phyloP scores from a whole-genome alignment of 2,113 vertebrate genomes.

The Platycercus adscitus region DNA sequence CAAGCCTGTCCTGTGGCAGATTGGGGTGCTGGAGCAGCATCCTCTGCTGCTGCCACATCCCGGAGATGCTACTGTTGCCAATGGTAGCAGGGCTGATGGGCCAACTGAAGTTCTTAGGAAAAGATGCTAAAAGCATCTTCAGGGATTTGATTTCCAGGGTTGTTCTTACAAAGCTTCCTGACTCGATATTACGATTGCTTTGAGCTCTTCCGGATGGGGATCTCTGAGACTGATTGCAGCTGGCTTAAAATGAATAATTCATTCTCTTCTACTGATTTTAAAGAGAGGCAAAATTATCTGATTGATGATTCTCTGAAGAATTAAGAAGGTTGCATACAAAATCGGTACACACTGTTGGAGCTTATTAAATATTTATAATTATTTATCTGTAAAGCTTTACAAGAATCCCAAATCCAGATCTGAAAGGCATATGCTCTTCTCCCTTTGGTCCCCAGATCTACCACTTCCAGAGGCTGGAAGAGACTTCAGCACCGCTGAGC shows the following conservation, averaged over 20 bases:
- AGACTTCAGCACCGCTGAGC: not conserved
- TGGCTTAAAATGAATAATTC: conserved; percentile 46
- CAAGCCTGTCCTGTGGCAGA: not conserved
- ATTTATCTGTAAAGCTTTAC: not conserved
- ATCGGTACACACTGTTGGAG: not conserved
- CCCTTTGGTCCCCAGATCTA: not conserved
- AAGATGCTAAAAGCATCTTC: not conserved
- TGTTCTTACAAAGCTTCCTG: not conserved
- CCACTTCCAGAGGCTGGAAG: not conserved
- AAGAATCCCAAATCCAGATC: not conserved
- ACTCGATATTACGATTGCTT: not conserved
- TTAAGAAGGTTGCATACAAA: conserved; percentile 31
- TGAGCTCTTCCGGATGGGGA: not conserved
- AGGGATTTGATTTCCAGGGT: not conserved
- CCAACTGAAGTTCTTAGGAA: not conserved
- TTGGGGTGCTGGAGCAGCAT: not conserved
- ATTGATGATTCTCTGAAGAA: conserved; percentile 9
- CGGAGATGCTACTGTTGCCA: accelerated
- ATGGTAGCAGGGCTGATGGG: accelerated
- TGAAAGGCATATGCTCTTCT: not conserved
- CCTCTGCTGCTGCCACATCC: not conserved
- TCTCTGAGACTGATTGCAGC: conserved; percentile 4
- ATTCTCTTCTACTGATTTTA: conserved; percentile 23
- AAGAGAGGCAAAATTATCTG: conserved; percentile 17
- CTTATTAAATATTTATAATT: conserved; percentile 41